Base-by-base conservation (phyloP, 1,140 invertebrate species). In the Neodiprion virginianus region DNA sequence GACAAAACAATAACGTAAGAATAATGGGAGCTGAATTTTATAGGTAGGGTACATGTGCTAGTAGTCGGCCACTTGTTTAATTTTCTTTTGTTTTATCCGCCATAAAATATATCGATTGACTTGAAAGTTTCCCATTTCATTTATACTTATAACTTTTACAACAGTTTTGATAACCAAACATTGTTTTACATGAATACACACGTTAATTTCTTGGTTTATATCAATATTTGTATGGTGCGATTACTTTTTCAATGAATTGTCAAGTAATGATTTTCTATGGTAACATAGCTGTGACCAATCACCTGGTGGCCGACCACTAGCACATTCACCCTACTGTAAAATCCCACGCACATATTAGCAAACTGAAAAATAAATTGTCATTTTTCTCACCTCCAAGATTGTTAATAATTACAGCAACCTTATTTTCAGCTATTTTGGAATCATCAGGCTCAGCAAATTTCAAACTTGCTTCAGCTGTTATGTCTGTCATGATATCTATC, bases 1-100 rank as follows among this genome's bases (percentile, higher is more conserved):
- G 28, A 40, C 93, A 81, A 83, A 93, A 94, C 81, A 94, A 94
- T 9, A 94, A 78, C 72, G 93, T 83, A 69, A 92, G 78, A 21
- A 86, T 89, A 11, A 92, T 85, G 48, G 85, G 77, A 74, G 67
- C 67, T 17, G 66, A 21, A 21, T 9, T 14, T 47, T 72, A 49
- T 14, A 73, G 71, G 28, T 40, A 21, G 7, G 28, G 17, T 17
- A 74, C 48, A 53, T 47, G 66, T 28, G 61, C 48, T 70, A 47
- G 47, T 70, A 12, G 49, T 12, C 75, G 70, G 8, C 1, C 17
- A 14, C 17, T 17, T 65, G 12, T 17, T 65, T 17, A 65, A 14
- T 14, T 68, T 67, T 72, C 68, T 48, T 49, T 66, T 7, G 21
- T 66, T 66, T 66, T 66, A 66, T 66, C 0, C 5, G 28, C 28